Base-by-base conservation (phyloP, 2,888 invertebrate genomes). In the Nymphalis polychloros region DNA sequence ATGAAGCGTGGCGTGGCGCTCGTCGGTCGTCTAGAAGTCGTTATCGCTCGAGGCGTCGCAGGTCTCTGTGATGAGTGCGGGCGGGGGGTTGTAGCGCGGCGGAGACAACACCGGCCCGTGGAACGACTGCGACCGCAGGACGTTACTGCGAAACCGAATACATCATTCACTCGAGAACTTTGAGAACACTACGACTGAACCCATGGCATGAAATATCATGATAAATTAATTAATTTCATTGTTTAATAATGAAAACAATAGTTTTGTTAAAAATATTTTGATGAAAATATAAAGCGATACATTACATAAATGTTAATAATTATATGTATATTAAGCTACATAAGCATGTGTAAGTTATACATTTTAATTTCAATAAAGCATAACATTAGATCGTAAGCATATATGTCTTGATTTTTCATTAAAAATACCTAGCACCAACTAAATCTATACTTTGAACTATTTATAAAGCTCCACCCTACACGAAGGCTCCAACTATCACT, bases 91-190 rank as follows among this genome's bases (percentile, higher is more conserved):
- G 84, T 64, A 4, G 41, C 41, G 41, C 41, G 41, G 41, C 35
- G 87, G 79, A 19, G 89, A 88, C 74, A 90, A 79, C 77, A 93
- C 87, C 48, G 93, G 93, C 59, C 94, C 94, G 84, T 94, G 94
- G 85, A 94, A 94, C 73, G 94, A 94, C 84, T 94, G 94, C 76
- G 94, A 94, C 77, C 94, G 91, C 71, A 93, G 89, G 74, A 94
- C 94, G 79, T 92, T 93, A 81, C 93, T 93, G 92, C 67, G 84
- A 84, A 74, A 70, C 64, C 27, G 17, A 41, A 31, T 16, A 16
- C 2, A 10, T 16, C n/a, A 17, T 2, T 49, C 19, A 49, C 49
- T 17, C n/a, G 17, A 49, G 6, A 7, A 0, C 13, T 49, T n/a
- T 5, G 27, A 31, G 27, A 8, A n/a, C 19, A 17, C 19, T 13